A percentile compares a stretch with the other conserved stretches of the same genome.
Conservation (phyloP, 2,888 invertebrate genomes). For the Pyralis farinalis region DNA sequence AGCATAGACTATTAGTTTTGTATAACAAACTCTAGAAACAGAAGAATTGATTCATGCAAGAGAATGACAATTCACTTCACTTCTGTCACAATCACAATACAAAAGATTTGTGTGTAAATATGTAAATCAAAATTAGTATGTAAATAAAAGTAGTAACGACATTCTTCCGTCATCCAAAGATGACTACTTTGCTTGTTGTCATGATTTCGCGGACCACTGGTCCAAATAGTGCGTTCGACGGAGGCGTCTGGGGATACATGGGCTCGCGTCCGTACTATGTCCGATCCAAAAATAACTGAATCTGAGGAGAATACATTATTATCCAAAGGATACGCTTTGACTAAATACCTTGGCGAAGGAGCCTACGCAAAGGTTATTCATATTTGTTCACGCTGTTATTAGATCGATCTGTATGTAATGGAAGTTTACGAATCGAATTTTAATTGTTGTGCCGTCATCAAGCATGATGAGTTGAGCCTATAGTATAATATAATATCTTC, state of each 20-base stretch:
- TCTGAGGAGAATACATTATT: constrained; percentile 72
- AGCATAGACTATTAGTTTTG: no score
- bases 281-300: constrained; percentile 61
- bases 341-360: constrained; percentile 87
- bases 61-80: constrained; percentile 1
- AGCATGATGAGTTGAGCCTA: no score
- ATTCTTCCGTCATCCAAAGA: constrained; percentile 43
- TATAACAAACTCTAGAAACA: neutral
- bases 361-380: constrained; percentile 86
- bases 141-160: constrained; percentile 43
- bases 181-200: constrained; percentile 43
- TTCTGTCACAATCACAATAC: constrained; percentile 14
- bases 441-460: no score
- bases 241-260: constrained; percentile 29
- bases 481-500: no score
- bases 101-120: neutral
- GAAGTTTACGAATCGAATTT: no score
- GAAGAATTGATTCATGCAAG: constrained; percentile 6
- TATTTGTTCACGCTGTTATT: no score
- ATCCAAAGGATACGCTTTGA: constrained; percentile 82
- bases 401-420: no score
- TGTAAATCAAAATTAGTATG: constrained; percentile 17
- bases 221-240: constrained; percentile 27
- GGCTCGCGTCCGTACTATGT: constrained; percentile 57
- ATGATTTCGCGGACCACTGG: constrained; percentile 33